These are phyloP conservation scores for Notothenia coriiceps DNA, from an alignment of 2,113 vertebrate genomes.

Conservation along the genomic window DNA sequence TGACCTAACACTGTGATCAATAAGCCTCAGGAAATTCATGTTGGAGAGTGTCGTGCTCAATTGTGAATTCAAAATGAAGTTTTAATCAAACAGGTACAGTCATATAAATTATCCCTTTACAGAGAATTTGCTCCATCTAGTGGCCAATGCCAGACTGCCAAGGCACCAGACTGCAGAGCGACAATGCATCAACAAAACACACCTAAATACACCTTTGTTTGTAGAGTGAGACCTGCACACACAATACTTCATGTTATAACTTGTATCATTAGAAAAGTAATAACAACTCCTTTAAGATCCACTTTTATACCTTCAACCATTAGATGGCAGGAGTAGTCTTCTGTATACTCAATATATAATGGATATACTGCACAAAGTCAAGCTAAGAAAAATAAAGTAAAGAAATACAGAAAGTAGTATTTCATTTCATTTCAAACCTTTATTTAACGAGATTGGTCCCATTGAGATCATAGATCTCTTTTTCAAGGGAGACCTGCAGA, in stretches of 20 bases:
- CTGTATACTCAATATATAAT: neutral
- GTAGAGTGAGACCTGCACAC: neutral
- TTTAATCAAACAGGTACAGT: neutral
- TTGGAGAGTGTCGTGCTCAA: neutral
- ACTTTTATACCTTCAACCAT: neutral
- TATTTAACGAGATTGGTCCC: too few relatives aligned
- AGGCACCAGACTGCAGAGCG: neutral
- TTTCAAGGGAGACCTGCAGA: too few relatives aligned
- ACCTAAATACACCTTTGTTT: neutral
- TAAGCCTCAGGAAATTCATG: neutral
- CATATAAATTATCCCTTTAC: neutral
- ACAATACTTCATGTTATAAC: neutral
- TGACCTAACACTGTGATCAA: neutral
- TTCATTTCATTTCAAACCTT: too few relatives aligned
- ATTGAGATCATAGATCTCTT: too few relatives aligned
- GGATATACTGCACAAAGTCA: neutral
- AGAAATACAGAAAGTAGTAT: neutral
- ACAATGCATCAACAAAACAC: neutral
- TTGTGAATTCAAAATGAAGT: constrained; percentile 1
- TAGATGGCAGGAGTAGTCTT: neutral
- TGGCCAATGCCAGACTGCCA: constrained; percentile 33
- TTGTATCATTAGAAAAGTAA: neutral
- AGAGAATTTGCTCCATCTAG: constrained; percentile 62
- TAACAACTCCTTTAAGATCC: neutral
- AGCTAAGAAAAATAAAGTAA: neutral